Percentiles rank a stretch among this genome's conserved stretches.
phyloP scores from a whole-genome alignment of 2,888 invertebrate species.

The Oligia latruncula region DNA sequence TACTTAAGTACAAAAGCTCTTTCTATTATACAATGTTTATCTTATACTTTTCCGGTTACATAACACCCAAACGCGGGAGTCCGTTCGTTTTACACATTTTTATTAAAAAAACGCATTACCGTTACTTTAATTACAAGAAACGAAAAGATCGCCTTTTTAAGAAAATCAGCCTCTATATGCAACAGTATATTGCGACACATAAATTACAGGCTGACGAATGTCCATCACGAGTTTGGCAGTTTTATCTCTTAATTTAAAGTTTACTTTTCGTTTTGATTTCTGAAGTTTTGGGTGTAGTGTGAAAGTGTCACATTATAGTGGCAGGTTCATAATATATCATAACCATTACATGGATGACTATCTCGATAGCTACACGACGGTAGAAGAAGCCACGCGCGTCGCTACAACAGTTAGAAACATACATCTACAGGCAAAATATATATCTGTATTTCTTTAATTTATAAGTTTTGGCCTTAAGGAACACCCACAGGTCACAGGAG shows the following conservation, averaged over 20 bases:
- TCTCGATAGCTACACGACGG: too few relatives aligned
- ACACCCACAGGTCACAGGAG: not conserved
- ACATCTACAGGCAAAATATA: too few relatives aligned
- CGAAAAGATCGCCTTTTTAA: conserved; percentile 76
- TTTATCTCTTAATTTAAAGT: conserved; percentile 72
- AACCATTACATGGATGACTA: too few relatives aligned
- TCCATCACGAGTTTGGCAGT: conserved; percentile 68
- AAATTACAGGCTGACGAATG: conserved; percentile 73
- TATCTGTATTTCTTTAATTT: not conserved
- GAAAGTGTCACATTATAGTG: conserved; percentile 16
- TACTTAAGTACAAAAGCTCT: not conserved
- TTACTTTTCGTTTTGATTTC: conserved; percentile 45
- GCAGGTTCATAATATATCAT: too few relatives aligned
- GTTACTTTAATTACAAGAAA: conserved; percentile 74
- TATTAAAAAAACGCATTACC: conserved; percentile 39
- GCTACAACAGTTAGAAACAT: too few relatives aligned
- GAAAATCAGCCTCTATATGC: conserved; percentile 65
- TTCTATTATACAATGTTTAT: conserved; percentile 4
- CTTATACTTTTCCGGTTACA: conserved; percentile 36
- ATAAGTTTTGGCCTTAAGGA: not conserved
- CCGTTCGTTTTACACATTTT: conserved; percentile 41
- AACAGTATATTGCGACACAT: conserved; percentile 65
- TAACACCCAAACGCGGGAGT: conserved; percentile 20
- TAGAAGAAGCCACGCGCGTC: too few relatives aligned
- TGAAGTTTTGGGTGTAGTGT: conserved; percentile 4